Conservation (phyloP, 2,888 invertebrate species). For the Hydraecia micacea region DNA sequence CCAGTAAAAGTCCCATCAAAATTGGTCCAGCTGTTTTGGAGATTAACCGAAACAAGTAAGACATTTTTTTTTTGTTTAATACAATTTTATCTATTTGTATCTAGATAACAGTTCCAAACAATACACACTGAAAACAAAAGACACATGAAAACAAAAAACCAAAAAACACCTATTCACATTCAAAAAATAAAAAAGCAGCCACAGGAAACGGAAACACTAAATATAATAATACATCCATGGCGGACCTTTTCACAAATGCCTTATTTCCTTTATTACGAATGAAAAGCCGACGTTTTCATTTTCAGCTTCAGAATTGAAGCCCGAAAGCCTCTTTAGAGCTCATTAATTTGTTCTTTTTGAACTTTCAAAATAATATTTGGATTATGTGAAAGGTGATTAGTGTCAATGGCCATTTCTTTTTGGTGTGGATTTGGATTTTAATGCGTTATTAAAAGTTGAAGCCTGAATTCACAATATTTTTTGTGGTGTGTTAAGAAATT, state of each 20-base stretch:
- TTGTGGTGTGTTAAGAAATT: too few species aligned
- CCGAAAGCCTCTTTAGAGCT: constrained; percentile 34
- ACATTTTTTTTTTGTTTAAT: too few species aligned
- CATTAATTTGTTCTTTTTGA: constrained; percentile 62
- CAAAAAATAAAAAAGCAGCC: constrained; percentile 1
- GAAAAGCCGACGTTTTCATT: constrained; percentile 59
- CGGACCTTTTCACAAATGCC: constrained; percentile 53
- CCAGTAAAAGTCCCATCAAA: too few species aligned
- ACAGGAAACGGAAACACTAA: constrained; percentile 58
- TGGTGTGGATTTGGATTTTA: constrained; percentile 6
- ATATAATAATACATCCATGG: constrained; percentile 66
- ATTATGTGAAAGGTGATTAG: constrained; percentile 43
- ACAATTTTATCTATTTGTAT: neutral
- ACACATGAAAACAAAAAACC: neutral
- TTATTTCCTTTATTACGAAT: constrained; percentile 68
- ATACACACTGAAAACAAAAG: constrained; percentile 9
- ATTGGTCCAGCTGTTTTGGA: neutral
- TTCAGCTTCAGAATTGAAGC: constrained; percentile 50
- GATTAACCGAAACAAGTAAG: neutral
- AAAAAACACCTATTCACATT: constrained; percentile 18
- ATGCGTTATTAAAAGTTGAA: neutral
- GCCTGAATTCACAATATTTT: neutral
- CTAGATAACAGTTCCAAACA: constrained; percentile 5
- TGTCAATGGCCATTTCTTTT: constrained; percentile 19
- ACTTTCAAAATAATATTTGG: constrained; percentile 51